Evolutionary conservation across 1,140 invertebrate species (phyloP).

Genomic region (Schmidtea mediterranea): DNA sequence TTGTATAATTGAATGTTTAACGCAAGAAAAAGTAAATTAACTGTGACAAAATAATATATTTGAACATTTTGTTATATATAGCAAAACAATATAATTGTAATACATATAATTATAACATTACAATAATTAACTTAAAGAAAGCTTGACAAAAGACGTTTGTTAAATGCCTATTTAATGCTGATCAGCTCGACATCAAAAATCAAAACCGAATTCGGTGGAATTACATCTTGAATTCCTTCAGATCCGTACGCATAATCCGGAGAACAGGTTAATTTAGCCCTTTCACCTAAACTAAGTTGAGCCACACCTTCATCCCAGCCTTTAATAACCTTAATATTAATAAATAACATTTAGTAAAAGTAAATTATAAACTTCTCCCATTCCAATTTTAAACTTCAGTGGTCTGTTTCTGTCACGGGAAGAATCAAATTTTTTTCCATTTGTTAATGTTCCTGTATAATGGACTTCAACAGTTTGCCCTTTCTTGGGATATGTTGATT

Average conservation of each 20-base stretch:
- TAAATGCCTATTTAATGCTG: constrained; percentile 13
- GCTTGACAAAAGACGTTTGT: no score
- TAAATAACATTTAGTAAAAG: no score
- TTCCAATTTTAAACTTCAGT: constrained; percentile 54
- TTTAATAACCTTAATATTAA: no score
- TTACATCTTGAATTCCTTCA: constrained; percentile 50
- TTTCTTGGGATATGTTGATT: not conserved
- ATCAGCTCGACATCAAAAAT: constrained; percentile 48
- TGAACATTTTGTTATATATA: no score
- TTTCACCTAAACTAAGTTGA: constrained; percentile 71
- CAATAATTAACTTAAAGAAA: no score
- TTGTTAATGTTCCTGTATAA: constrained; percentile 60
- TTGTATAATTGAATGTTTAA: no score
- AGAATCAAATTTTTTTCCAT: constrained; percentile 75
- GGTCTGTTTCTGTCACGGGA: constrained; percentile 48
- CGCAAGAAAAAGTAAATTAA: no score
- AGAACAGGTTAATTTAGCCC: constrained; percentile 48
- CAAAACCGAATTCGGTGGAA: constrained; percentile 61
- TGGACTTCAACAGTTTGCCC: constrained; percentile 54
- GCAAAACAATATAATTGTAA: no score
- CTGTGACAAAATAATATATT: no score
- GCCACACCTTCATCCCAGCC: constrained; percentile 77
- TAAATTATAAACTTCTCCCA: constrained; percentile 30
- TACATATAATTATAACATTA: no score
- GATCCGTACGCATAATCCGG: constrained; percentile 71